phyloP scores from a whole-genome alignment of 2,888 invertebrate species.

The Emmelina monodactyla region DNA sequence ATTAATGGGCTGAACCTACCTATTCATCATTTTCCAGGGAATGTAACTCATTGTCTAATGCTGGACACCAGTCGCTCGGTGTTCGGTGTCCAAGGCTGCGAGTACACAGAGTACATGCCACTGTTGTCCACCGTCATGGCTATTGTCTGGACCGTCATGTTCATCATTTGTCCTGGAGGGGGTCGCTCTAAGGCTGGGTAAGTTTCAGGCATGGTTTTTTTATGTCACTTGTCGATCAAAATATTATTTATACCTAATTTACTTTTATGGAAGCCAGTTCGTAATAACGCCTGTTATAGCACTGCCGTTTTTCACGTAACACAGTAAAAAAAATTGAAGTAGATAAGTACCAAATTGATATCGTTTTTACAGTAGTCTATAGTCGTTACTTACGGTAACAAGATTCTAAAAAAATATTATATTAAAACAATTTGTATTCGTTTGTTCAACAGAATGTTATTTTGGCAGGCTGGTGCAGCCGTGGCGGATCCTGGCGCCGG shows the following conservation, averaged over 20 bases:
- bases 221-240: neutral
- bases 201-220: constrained; percentile 4
- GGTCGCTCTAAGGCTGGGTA: constrained; percentile 44
- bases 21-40: constrained; percentile 33
- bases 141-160: constrained; percentile 43
- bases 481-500: constrained; percentile 49
- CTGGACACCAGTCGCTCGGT: constrained; percentile 35
- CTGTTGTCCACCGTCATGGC: constrained; percentile 45
- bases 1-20: no score
- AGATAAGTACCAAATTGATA: no score
- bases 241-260: no score
- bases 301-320: no score
- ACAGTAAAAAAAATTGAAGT: no score
- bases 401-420: no score
- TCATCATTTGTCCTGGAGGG: constrained; percentile 52
- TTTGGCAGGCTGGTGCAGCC: constrained; percentile 42
- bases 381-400: no score
- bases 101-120: constrained; percentile 52
- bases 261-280: no score
- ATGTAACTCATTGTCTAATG: constrained; percentile 31
- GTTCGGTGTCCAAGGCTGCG: constrained; percentile 37
- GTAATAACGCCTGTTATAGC: no score
- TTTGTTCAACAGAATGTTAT: no score
- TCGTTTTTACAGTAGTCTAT: no score
- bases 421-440: no score